Conservation (phyloP, 1,140 invertebrate species). For the Chymomyza costata region DNA sequence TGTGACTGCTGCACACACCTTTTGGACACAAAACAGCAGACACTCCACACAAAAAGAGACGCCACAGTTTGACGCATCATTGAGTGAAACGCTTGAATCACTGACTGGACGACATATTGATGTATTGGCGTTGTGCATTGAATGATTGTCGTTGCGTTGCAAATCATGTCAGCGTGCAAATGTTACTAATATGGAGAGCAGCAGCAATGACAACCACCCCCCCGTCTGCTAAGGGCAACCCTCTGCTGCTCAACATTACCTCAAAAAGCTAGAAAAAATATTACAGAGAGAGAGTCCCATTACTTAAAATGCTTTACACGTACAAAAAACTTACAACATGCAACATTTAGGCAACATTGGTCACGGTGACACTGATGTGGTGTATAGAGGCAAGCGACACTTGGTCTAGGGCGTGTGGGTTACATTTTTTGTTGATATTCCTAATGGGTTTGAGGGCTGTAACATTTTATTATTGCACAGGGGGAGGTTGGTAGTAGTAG, state of each 20-base stretch:
- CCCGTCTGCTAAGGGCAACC: background rate
- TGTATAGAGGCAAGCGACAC: too few species aligned
- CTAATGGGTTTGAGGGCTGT: slow-evolving; percentile 30
- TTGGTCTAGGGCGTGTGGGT: slow-evolving; percentile 26
- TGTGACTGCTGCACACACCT: slow-evolving; percentile 5
- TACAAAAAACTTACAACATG: slow-evolving; percentile 70
- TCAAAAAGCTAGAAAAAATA: too few species aligned
- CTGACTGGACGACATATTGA: slow-evolving; percentile 61
- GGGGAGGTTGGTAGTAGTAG: too few species aligned
- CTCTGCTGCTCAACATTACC: background rate
- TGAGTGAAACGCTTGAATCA: slow-evolving; percentile 46
- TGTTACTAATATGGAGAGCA: slow-evolving; percentile 47
- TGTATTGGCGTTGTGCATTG: slow-evolving; percentile 61
- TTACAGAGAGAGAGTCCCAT: slow-evolving; percentile 33
- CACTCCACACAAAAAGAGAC: background rate
- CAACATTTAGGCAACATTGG: slow-evolving; percentile 43
- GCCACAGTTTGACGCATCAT: slow-evolving; percentile 51
- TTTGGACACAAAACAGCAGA: slow-evolving; percentile 16
- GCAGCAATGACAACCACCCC: too few species aligned
- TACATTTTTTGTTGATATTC: background rate
- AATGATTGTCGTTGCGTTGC: slow-evolving; percentile 47
- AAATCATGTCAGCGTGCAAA: slow-evolving; percentile 48
- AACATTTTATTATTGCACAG: slow-evolving; percentile 57
- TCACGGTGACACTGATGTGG: slow-evolving; percentile 25
- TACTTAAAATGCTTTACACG: slow-evolving; percentile 72